Conservation (phyloP, 2,113 vertebrate genomes). For the Zosterops japonicus region DNA sequence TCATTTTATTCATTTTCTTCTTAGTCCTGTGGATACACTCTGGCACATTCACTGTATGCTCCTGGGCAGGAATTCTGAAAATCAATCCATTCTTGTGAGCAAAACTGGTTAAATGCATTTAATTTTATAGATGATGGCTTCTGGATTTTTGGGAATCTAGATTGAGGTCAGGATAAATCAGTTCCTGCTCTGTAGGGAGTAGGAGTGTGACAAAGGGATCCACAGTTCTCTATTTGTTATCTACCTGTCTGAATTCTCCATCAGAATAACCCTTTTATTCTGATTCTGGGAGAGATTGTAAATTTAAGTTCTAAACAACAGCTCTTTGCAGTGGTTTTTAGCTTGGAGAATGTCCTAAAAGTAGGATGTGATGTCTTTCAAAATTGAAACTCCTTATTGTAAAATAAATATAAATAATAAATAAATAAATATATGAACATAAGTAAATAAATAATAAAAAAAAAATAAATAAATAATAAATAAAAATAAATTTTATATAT, state of each 20-base stretch:
- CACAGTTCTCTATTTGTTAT: neutral
- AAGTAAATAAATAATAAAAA: neutral
- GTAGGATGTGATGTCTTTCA: neutral
- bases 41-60: neutral
- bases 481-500: no score
- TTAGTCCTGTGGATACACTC: neutral
- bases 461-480: neutral
- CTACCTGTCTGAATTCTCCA: neutral
- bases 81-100: neutral
- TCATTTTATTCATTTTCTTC: neutral
- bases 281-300: neutral
- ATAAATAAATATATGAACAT: neutral
- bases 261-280: neutral
- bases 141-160: neutral
- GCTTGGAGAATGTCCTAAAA: neutral
- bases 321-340: neutral
- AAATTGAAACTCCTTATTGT: neutral
- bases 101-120: neutral
- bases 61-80: neutral
- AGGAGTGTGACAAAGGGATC: neutral
- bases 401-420: neutral
- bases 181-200: neutral
- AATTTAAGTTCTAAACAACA: neutral
- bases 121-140: neutral
- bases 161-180: neutral